Conservation (phyloP, 2,113 vertebrate species). For the Parotia lawesii region DNA sequence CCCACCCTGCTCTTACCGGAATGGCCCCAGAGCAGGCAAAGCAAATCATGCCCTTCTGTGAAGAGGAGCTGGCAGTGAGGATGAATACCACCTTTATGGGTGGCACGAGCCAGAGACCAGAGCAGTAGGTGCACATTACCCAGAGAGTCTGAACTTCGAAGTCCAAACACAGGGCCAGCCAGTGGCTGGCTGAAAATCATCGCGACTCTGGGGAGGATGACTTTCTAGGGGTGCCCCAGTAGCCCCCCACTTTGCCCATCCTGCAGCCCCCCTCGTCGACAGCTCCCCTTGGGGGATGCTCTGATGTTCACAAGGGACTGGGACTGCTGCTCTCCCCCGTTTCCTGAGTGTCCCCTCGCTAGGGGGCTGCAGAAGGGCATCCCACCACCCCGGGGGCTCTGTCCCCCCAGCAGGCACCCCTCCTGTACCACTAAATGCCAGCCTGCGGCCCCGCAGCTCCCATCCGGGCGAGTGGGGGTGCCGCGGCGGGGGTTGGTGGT, state of each 20-base stretch:
- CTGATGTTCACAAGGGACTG: background rate
- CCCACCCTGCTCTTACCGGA: background rate
- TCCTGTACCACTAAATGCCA: background rate
- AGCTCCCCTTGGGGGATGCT: background rate
- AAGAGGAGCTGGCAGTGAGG: background rate
- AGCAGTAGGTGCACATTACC: background rate
- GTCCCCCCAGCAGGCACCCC: background rate
- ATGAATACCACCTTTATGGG: background rate
- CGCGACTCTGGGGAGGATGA: accelerated
- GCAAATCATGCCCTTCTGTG: background rate
- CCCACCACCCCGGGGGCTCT: too few species aligned
- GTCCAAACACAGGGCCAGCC: background rate
- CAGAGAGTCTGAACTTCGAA: background rate
- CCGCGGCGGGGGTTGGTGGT: background rate
- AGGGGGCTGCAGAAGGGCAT: background rate
- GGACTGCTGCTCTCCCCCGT: background rate
- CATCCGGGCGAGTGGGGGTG: background rate
- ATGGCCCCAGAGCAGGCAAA: background rate
- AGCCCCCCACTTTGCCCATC: background rate
- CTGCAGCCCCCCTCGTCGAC: background rate
- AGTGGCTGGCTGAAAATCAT: background rate
- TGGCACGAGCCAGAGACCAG: background rate
- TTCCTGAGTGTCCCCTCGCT: background rate
- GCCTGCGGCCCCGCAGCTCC: background rate
- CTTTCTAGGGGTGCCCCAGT: background rate